Percentiles rank a stretch among this genome's conserved stretches.
phyloP scores from a whole-genome alignment of 2,888 invertebrate species.

The Standfussiana lucernea region DNA sequence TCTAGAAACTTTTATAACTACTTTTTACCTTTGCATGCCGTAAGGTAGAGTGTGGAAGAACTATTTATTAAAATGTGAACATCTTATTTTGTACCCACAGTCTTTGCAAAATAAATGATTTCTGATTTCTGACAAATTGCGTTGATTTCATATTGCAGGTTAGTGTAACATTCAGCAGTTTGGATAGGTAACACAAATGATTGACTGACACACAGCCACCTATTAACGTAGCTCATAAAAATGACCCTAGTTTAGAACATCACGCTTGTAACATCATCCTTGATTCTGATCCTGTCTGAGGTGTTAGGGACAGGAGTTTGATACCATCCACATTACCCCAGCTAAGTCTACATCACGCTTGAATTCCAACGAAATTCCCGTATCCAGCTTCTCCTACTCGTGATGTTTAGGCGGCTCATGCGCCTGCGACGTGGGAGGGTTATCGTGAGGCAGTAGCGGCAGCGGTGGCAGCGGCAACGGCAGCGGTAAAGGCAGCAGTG shows the following conservation, averaged over 20 bases:
- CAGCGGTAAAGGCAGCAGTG: slow-evolving; percentile 86
- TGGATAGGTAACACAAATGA: not conserved
- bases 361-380: not conserved
- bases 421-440: slow-evolving; percentile 63
- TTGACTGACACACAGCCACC: not conserved
- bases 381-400: slow-evolving; percentile 70
- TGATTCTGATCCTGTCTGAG: not conserved
- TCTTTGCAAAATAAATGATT: no score
- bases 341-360: not conserved
- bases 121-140: no score
- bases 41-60: no score
- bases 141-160: not conserved
- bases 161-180: not conserved
- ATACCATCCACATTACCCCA: not conserved
- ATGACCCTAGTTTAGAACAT: not conserved
- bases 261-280: not conserved
- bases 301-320: not conserved
- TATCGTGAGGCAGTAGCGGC: slow-evolving; percentile 79
- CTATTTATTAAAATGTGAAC: no score
- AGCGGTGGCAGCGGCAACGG: slow-evolving; percentile 84
- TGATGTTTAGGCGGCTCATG: slow-evolving; percentile 82
- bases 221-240: not conserved
- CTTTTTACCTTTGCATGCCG: no score
- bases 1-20: no score
- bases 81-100: no score